Base-by-base conservation (phyloP, 2,113 vertebrate genomes). In the Saccopteryx bilineata region DNA sequence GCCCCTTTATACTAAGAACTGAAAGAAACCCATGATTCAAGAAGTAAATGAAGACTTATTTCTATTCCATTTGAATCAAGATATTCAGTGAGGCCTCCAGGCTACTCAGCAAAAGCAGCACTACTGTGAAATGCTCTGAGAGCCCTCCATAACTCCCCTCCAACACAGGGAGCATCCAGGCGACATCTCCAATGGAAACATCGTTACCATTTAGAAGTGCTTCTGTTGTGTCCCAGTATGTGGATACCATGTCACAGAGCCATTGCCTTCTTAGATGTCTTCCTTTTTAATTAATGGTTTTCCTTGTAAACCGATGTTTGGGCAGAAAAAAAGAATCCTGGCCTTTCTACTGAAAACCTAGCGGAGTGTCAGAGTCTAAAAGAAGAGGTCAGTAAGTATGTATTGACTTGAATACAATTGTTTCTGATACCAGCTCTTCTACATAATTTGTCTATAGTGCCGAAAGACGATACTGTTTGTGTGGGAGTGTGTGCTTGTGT, bases 251-350 rank as follows among this genome's bases (percentile, higher is more conserved):
- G 33, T 26, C n/a, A 54, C 7, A 18, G 0, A 52, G 18, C 33
- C 8, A 68, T 24, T 21, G 24, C 11, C 28, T 33, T 39, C 46
- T 61, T 65, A 28, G 0, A 7, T 26, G 8, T n/a, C 0, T 4
- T 76, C 46, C 24, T 21, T 92, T 81, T 76, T 54, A 48, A 2
- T n/a, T 50, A 52, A 33, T 65, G 60, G 11, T 17, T 66, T 74
- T 79, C 14, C 61, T 84, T 69, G 46, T 58, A 61, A 90, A 28
- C 17, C 7, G 21, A 5, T 14, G n/a, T 3, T 28, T 17, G 15
- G n/a, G 39, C 5, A 71, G 19, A 28, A 65, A 15, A 84, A 46
- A 56, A 15, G 52, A 58, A 66, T 78, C 24, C 23, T 52, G 18
- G 11, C 33, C 3, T 63, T 90, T 75, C 19, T 63, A 28, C 26